Conservation (phyloP, 2,113 vertebrate species). For the Pelvicachromis taeniatus region DNA sequence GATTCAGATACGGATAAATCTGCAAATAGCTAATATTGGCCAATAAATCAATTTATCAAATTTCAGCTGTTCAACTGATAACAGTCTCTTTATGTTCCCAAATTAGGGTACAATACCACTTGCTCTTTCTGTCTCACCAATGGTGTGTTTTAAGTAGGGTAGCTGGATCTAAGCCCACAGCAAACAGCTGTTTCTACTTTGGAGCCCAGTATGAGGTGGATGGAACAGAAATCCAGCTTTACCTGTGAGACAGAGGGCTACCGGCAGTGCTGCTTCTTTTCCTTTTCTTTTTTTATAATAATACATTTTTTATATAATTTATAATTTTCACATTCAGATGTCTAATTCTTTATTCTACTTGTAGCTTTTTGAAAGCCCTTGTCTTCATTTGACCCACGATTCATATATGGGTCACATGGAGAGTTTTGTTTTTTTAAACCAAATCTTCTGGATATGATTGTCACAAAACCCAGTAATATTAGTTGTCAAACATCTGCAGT, state of each 20-base stretch:
- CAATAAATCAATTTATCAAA: background rate
- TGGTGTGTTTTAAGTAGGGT: background rate
- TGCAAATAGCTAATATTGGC: background rate
- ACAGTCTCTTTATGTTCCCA: background rate
- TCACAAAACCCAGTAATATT: background rate
- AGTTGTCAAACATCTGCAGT: background rate
- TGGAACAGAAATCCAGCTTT: background rate
- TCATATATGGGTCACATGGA: background rate
- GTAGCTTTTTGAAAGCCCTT: background rate
- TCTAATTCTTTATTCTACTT: background rate
- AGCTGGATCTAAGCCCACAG: background rate
- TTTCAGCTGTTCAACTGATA: background rate
- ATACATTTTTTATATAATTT: background rate
- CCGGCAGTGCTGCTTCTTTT: background rate
- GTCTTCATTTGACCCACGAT: background rate
- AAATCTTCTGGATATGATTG: background rate
- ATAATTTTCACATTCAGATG: background rate
- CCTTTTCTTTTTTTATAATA: background rate
- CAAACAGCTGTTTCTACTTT: background rate
- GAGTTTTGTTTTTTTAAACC: background rate
- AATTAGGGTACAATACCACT: background rate
- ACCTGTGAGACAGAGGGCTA: background rate
- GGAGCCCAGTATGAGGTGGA: background rate
- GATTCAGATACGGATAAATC: background rate
- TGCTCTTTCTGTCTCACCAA: background rate